Conservation (phyloP, 1,140 invertebrate genomes). For the Achroia grisella region DNA sequence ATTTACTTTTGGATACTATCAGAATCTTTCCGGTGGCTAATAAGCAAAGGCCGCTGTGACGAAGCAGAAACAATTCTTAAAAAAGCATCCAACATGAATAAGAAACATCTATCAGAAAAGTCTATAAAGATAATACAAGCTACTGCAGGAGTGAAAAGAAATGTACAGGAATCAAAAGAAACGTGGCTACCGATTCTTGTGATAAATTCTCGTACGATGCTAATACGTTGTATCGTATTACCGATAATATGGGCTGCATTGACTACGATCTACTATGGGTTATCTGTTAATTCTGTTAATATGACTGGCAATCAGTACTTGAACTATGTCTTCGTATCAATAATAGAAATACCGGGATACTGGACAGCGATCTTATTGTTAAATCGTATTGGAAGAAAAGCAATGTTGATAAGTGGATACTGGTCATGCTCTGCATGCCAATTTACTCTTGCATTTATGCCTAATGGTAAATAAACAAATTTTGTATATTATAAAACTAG, state of each 20-base stretch:
- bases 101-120: conserved; percentile 70
- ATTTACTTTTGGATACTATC: conserved; percentile 75
- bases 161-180: background rate
- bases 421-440: conserved; percentile 54
- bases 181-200: conserved; percentile 70
- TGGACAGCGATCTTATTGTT: conserved; percentile 63
- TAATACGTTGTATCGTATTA: conserved; percentile 78
- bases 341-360: conserved; percentile 83
- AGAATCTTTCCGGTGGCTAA: conserved; percentile 83
- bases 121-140: conserved; percentile 49
- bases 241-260: conserved; percentile 84
- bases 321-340: conserved; percentile 80
- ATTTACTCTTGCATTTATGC: conserved; percentile 42
- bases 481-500: no score
- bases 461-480: conserved; percentile 14
- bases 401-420: conserved; percentile 49
- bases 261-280: conserved; percentile 86
- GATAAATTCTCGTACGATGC: conserved; percentile 74
- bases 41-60: conserved; percentile 79
- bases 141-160: conserved; percentile 3
- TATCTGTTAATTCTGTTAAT: conserved; percentile 86
- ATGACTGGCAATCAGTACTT: conserved; percentile 80
- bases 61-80: conserved; percentile 76
- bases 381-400: conserved; percentile 45
- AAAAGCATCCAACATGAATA: conserved; percentile 79